Conservation (phyloP, 1,140 invertebrate genomes). For the Drosophila repleta region DNA sequence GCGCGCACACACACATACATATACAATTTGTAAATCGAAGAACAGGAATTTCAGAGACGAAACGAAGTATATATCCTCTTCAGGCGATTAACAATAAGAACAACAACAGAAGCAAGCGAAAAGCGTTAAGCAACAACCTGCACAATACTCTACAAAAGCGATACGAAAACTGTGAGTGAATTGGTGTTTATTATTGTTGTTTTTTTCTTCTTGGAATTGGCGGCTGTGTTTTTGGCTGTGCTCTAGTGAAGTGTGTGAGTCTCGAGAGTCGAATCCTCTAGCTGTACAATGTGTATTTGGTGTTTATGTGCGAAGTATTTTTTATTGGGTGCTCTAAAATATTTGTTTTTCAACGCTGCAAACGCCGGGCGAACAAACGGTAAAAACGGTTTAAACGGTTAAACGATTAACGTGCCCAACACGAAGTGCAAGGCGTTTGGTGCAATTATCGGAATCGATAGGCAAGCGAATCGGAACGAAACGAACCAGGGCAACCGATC, state of each 20-base stretch:
- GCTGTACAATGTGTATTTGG: conserved; percentile 44
- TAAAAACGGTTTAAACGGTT: conserved; percentile 33
- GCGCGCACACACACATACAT: conserved; percentile 8
- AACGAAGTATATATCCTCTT: conserved; percentile 21
- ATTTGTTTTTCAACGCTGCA: conserved; percentile 28
- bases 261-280: conserved; percentile 21
- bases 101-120: conserved; percentile 46
- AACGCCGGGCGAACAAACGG: conserved; percentile 28
- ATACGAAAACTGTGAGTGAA: conserved; percentile 22
- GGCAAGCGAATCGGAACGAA: conserved; percentile 41
- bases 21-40: conserved; percentile 21
- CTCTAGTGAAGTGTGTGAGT: conserved; percentile 23
- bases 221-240: conserved; percentile 39
- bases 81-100: conserved; percentile 37
- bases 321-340: conserved; percentile 42
- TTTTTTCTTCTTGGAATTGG: conserved; percentile 4
- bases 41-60: conserved; percentile 14
- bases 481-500: conserved; percentile 8
- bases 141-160: conserved; percentile 48
- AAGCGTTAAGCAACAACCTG: conserved; percentile 51
- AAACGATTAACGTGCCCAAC: conserved; percentile 45
- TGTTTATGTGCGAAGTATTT: conserved; percentile 18
- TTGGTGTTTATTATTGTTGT: conserved; percentile 7
- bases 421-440: conserved; percentile 44
- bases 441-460: conserved; percentile 49